Conservation (phyloP, 2,888 invertebrate genomes). For the Perithous albicinctus region DNA sequence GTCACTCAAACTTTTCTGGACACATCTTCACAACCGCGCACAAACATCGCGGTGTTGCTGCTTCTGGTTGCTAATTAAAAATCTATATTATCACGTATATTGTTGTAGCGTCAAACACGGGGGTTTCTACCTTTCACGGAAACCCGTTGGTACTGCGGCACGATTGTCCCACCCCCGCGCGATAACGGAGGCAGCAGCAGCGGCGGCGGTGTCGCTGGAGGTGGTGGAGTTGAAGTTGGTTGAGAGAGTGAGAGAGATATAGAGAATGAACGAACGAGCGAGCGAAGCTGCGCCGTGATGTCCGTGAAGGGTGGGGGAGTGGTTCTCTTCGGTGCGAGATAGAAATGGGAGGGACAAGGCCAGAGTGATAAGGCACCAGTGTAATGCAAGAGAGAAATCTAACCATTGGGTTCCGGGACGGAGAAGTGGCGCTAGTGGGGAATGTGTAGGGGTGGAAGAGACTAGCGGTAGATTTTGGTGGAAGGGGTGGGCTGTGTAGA, state of each 20-base stretch:
- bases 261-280: conserved; percentile 39
- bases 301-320: conserved; percentile 13
- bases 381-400: conserved; percentile 40
- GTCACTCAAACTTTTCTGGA: conserved; percentile 13
- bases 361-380: conserved; percentile 15
- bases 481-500: conserved; percentile 46
- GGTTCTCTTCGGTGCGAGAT: conserved; percentile 28
- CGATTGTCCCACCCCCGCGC: conserved; percentile 70
- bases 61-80: conserved; percentile 61
- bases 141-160: conserved; percentile 80
- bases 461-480: conserved; percentile 6
- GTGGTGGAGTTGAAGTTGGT: conserved; percentile 57
- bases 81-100: conserved; percentile 66
- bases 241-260: neutral
- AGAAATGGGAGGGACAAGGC: conserved; percentile 30
- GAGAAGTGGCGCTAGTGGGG: conserved; percentile 66
- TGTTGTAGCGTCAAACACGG: conserved; percentile 54
- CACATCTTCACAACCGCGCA: neutral
- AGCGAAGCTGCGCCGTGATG: conserved; percentile 66
- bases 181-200: conserved; percentile 60
- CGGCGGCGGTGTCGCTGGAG: conserved; percentile 43
- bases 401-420: conserved; percentile 39
- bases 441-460: conserved; percentile 49
- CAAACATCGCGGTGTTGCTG: conserved; percentile 11
- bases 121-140: conserved; percentile 74